Conservation (phyloP, 2,888 invertebrate genomes). For the Nyleta sp. region DNA sequence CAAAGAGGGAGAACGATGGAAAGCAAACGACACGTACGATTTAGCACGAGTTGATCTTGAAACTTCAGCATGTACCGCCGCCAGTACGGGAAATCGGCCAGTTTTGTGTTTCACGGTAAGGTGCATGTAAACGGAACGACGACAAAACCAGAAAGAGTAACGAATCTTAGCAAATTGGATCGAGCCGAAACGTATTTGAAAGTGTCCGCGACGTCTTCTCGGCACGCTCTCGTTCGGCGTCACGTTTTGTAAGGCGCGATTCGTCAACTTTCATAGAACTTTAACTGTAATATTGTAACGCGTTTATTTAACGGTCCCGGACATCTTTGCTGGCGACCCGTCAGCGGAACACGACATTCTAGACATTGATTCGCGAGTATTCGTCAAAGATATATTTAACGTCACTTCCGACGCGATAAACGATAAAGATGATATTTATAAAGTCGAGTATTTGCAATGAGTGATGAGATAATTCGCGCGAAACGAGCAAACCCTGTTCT, state of each 20-base stretch:
- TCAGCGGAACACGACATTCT: slow-evolving; percentile 29
- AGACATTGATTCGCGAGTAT: slow-evolving; percentile 56
- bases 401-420: slow-evolving; percentile 55
- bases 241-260: slow-evolving; percentile 53
- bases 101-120: slow-evolving; percentile 56
- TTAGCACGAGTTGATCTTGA: slow-evolving; percentile 43
- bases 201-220: slow-evolving; percentile 16
- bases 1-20: slow-evolving; percentile 55
- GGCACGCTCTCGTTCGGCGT: slow-evolving; percentile 30
- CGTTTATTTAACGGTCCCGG: slow-evolving; percentile 49
- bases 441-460: slow-evolving; percentile 60
- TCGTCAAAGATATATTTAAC: slow-evolving; percentile 62
- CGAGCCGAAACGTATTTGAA: slow-evolving; percentile 15
- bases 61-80: slow-evolving; percentile 49
- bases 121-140: slow-evolving; percentile 41
- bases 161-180: slow-evolving; percentile 42
- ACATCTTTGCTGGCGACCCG: slow-evolving; percentile 6
- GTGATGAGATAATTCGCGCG: slow-evolving; percentile 54
- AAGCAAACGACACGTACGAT: slow-evolving; percentile 43
- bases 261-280: slow-evolving; percentile 53
- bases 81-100: slow-evolving; percentile 60
- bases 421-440: slow-evolving; percentile 61
- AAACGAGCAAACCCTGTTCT: slow-evolving; percentile 47
- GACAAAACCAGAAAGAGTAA: slow-evolving; percentile 2
- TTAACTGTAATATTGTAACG: slow-evolving; percentile 53